Conservation (phyloP, 1,140 invertebrate species). For the Drosophila auraria region DNA sequence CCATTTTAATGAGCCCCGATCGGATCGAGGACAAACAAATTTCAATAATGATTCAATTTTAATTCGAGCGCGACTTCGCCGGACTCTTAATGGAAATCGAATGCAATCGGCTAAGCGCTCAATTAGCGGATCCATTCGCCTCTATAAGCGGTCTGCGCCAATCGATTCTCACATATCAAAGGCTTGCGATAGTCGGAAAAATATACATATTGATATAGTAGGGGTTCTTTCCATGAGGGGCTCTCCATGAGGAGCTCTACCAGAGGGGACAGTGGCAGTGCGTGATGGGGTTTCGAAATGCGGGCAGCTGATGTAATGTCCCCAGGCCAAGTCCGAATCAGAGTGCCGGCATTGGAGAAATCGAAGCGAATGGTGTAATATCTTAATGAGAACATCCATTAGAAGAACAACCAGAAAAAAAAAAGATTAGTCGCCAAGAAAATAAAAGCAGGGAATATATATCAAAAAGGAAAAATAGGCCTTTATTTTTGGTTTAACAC, state of each 20-base stretch:
- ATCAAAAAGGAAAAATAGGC: fast-evolving
- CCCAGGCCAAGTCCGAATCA: conserved; percentile 8
- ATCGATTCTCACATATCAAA: conserved; percentile 50
- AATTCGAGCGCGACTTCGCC: conserved; percentile 62
- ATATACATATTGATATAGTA: conserved; percentile 9
- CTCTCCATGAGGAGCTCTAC: background rate
- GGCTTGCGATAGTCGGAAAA: conserved; percentile 31
- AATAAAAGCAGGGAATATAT: background rate
- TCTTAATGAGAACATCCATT: conserved; percentile 18
- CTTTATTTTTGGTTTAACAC: background rate
- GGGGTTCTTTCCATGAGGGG: background rate
- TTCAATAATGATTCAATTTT: conserved; percentile 83
- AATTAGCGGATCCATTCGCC: conserved; percentile 62
- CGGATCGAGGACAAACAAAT: conserved; percentile 58
- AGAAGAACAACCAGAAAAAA: background rate
- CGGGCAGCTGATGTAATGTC: conserved; percentile 36
- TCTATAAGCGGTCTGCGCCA: conserved; percentile 51
- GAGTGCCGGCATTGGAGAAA: conserved; percentile 8
- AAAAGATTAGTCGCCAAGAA: background rate
- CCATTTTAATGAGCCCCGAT: conserved; percentile 67
- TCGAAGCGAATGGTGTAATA: conserved; percentile 10
- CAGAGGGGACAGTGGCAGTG: background rate
- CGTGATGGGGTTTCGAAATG: conserved; percentile 43
- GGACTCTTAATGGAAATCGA: conserved; percentile 70
- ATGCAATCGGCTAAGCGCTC: conserved; percentile 78